Conservation (phyloP, 2,113 vertebrate genomes). For the Notechis scutatus region DNA sequence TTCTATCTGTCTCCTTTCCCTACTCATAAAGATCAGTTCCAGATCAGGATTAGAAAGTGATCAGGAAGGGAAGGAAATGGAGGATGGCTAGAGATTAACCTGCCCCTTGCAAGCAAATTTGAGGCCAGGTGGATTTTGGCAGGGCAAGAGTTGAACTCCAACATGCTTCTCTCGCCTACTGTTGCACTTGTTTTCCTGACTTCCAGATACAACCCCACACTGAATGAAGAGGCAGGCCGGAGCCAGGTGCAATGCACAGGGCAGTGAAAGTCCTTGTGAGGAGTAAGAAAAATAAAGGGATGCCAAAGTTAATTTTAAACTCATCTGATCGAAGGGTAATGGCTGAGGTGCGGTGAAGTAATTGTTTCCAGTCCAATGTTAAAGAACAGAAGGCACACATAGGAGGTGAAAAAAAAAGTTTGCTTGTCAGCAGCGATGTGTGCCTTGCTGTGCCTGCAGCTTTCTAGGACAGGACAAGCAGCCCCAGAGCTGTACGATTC, state of each 20-base stretch:
- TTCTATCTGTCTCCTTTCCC: background rate
- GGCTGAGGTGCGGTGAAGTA: background rate
- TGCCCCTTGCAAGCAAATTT: background rate
- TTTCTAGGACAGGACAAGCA: background rate
- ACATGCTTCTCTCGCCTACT: background rate
- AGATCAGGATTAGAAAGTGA: background rate
- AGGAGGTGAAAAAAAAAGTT: background rate
- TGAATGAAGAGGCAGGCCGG: background rate
- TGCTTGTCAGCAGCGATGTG: background rate
- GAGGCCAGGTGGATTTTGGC: background rate
- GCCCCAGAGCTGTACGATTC: background rate
- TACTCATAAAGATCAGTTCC: background rate
- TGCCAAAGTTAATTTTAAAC: background rate
- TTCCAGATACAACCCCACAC: background rate
- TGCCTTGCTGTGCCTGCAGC: background rate
- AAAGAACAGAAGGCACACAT: background rate
- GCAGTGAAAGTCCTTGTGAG: background rate
- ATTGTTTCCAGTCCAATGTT: background rate
- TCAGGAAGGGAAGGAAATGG: background rate
- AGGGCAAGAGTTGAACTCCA: background rate
- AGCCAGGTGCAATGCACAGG: background rate
- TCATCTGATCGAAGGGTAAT: background rate
- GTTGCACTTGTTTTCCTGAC: background rate
- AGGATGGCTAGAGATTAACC: background rate
- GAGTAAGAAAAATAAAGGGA: background rate